Evolutionary conservation across 2,113 vertebrate species (phyloP).

Genomic region (Cheilinus undulatus): DNA sequence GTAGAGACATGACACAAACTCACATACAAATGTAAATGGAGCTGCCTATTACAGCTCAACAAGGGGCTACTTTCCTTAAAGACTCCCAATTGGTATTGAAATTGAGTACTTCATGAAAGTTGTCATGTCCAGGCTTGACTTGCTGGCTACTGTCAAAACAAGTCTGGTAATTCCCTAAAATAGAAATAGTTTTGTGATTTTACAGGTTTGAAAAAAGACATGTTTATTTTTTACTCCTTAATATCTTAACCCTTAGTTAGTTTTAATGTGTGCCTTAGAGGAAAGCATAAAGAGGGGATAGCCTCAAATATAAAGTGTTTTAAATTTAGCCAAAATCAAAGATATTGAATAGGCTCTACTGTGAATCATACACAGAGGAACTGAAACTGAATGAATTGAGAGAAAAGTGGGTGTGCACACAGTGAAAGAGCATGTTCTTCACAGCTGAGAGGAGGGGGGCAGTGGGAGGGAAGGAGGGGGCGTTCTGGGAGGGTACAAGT

Average conservation of each 20-base stretch:
- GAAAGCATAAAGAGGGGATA: background rate
- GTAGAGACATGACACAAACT: conserved; percentile 35
- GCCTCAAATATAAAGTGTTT: background rate
- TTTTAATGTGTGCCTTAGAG: background rate
- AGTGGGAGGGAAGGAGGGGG: conserved; percentile 36
- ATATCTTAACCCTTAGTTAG: background rate
- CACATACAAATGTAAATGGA: conserved; percentile 10
- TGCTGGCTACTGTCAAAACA: conserved; percentile 27
- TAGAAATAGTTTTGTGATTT: background rate
- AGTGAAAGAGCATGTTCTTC: conserved; percentile 31
- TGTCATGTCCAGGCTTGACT: conserved; percentile 42
- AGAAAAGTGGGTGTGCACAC: conserved; percentile 23
- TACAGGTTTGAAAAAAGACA: background rate
- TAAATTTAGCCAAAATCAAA: background rate
- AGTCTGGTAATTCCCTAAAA: background rate
- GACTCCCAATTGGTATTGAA: conserved; percentile 60
- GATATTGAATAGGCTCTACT: background rate
- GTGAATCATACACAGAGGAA: background rate
- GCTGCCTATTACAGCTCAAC: background rate
- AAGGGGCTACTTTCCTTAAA: conserved; percentile 22
- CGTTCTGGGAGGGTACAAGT: conserved; percentile 51
- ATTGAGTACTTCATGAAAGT: conserved; percentile 35
- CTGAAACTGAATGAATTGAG: conserved; percentile 33
- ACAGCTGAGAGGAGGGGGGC: conserved; percentile 30
- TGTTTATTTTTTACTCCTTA: background rate